Percentiles rank a stretch among this genome's conserved stretches.
These are phyloP conservation scores for Torymus texanus DNA, from an alignment of 2,888 invertebrate genomes.

Conservation along the genomic window DNA sequence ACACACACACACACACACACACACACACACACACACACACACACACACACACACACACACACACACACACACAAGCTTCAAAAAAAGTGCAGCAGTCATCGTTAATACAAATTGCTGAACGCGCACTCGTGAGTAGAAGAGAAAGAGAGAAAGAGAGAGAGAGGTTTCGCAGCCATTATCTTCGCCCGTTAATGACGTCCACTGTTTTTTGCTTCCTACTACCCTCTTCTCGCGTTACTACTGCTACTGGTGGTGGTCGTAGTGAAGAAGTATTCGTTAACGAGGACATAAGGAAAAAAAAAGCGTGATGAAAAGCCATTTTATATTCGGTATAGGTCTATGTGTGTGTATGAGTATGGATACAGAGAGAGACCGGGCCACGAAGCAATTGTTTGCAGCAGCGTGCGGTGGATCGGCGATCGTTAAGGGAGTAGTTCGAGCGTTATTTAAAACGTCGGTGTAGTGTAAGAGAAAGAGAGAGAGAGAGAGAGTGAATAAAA, in stretches of 20 bases:
- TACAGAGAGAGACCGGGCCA: neutral
- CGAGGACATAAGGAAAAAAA: conserved; percentile 35
- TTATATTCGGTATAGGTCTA: neutral
- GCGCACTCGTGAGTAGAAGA: neutral
- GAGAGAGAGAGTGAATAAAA: too few species aligned
- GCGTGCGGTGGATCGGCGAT: conserved; percentile 17
- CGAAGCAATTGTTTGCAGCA: conserved; percentile 16
- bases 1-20: too few species aligned
- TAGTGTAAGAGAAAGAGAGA: too few species aligned
- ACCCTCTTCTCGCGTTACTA: too few species aligned
- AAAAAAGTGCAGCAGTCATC: conserved; percentile 53
- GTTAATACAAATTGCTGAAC: conserved; percentile 56
- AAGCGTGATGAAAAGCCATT: conserved; percentile 13
- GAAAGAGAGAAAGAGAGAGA: neutral
- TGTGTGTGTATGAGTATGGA: neutral
- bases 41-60: too few species aligned
- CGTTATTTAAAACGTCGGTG: conserved; percentile 52
- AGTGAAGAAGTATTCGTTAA: conserved; percentile 58
- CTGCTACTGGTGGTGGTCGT: neutral
- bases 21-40: too few species aligned
- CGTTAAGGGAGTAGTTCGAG: conserved; percentile 1
- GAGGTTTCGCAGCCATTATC: conserved; percentile 63
- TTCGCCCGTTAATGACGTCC: conserved; percentile 67
- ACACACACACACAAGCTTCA: neutral
- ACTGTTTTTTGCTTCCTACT: conserved; percentile 67